A percentile compares a stretch with the other conserved stretches of the same genome.
These are phyloP conservation scores for Chydorus sphaericus DNA, from an alignment of 2,888 invertebrate genomes.

Conservation along the genomic window DNA sequence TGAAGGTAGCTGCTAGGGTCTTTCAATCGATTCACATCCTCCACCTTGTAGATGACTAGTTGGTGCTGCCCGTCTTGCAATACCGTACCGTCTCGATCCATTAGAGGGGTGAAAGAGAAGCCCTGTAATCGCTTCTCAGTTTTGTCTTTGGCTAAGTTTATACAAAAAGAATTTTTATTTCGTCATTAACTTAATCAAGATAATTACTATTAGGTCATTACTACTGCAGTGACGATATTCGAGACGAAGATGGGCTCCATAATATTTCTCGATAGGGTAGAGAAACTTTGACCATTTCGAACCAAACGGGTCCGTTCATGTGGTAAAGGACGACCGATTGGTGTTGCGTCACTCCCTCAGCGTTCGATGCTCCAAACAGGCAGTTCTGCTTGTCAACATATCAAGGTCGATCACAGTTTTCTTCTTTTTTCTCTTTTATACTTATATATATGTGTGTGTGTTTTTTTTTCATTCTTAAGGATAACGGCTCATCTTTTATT, in stretches of 20 bases:
- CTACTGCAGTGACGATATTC: slow-evolving; percentile 90
- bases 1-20: slow-evolving; percentile 39
- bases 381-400: slow-evolving; percentile 53
- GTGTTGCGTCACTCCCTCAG: slow-evolving; percentile 45
- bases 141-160: slow-evolving; percentile 60
- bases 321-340: slow-evolving; percentile 84
- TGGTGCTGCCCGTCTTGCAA: slow-evolving; percentile 75
- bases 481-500: neutral
- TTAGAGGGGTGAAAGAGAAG: slow-evolving; percentile 75
- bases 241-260: slow-evolving; percentile 76
- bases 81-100: slow-evolving; percentile 82
- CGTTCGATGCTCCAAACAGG: slow-evolving; percentile 73
- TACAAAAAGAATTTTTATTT: slow-evolving; percentile 10
- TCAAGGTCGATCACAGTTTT: neutral
- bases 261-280: slow-evolving; percentile 85
- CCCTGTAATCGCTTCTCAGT: slow-evolving; percentile 81
- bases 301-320: slow-evolving; percentile 85
- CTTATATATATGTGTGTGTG: too few species aligned
- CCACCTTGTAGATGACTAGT: slow-evolving; percentile 84
- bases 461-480: too few species aligned
- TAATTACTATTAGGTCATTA: slow-evolving; percentile 31
- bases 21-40: slow-evolving; percentile 52
- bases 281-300: slow-evolving; percentile 70
- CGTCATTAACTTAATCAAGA: neutral
- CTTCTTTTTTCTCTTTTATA: neutral